Evolutionary conservation across 2,797 vertebrate genomes (phyloP), one percentile per base, ranked within the genome.

Genomic region (Rhinatrema bivittatum): DNA sequence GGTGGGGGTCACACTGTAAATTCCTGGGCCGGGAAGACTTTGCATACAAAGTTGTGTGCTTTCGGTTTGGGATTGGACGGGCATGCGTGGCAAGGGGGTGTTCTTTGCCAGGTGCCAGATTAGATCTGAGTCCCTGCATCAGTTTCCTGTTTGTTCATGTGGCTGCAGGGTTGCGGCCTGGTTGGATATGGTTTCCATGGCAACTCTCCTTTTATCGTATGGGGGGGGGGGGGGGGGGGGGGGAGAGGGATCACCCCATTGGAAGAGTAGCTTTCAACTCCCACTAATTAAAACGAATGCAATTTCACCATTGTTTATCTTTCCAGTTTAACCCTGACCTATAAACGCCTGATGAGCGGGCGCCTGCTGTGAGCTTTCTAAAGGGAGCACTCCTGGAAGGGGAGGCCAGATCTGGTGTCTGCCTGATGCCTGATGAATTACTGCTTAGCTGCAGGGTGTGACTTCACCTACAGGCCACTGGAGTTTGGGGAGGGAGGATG

Each of bases 101-200:
- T n/a, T n/a, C n/a, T n/a, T n/a, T 32, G 32, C 48, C 48, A 32
- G 52, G 22, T 17, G 23, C 43, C 39, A 39, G 17, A 53, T 42
- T 50, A 51, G 53, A 13, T 14, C 60, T 39, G 34, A 39, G 33
- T 46, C 40, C 29, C 20, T 27, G 32, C 40, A 68, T 49, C 46
- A 21, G 8, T 60, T 65, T 53, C 38, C 43, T 42, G 37, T 52
- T 47, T 48, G 60, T 55, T 42, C 60, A 52, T 46, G 39, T 8
- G 45, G n/a, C 55, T 56, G 48, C 16, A 30, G 39, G 32, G 41
- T 34, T 33, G 38, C 50, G 44, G 51, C 53, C 61, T 58, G 56
- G 56, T 45, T 63, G 53, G 69, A 54, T 61, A 53, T 48, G 18
- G 72, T 80, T 83, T 62, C 79, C 68, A 76, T 76, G 27, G 75